Base-by-base conservation (phyloP, 2,888 invertebrate genomes). In the Apodemia mormo region DNA sequence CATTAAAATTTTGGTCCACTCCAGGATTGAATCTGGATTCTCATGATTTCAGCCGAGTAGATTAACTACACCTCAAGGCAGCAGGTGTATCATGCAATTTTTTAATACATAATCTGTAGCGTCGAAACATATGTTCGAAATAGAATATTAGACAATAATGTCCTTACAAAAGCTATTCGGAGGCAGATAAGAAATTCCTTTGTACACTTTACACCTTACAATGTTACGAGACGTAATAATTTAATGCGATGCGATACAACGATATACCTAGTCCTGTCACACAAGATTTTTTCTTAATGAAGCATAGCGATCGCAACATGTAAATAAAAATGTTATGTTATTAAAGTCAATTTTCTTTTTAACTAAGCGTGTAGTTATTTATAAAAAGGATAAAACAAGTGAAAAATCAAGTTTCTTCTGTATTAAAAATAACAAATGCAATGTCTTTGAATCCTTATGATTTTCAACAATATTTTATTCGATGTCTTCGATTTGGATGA, bases 201-300 rank as follows among this genome's bases (percentile, higher is more conserved):
- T 61, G 61, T 61, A 29, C 30, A 7, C 58, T 58, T n/a, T 22
- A 58, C 29, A 61, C 12, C 1, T 14, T 33, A 30, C 61, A 61
- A 61, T 61, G 61, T 30, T 33, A 61, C 33, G 6, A 33, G 61
- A 58, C 29, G 58, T 58, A 58, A 58, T 33, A 58, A 58, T 58
- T 58, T 58, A 58, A 58, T 9, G 58, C 58, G 58, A 33, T 58
- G 58, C 30, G 29, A 58, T 58, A 58, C 58, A 12, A 22, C 52
- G 52, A 52, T 54, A 54, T 54, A 22, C 22, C 22, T 22, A 54
- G 2, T 54, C 54, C 8, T 54, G 54, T 54, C 22, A 54, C 22
- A 54, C 54, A 22, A 54, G 54, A 54, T 22, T 54, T 22, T 54
- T 54, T 54, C 52, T 54, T 54, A 22, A 54, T 54, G 54, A 54